These are phyloP conservation scores for Urophycis tenuis DNA, from an alignment of 2,797 vertebrate species.

Conservation along the genomic window DNA sequence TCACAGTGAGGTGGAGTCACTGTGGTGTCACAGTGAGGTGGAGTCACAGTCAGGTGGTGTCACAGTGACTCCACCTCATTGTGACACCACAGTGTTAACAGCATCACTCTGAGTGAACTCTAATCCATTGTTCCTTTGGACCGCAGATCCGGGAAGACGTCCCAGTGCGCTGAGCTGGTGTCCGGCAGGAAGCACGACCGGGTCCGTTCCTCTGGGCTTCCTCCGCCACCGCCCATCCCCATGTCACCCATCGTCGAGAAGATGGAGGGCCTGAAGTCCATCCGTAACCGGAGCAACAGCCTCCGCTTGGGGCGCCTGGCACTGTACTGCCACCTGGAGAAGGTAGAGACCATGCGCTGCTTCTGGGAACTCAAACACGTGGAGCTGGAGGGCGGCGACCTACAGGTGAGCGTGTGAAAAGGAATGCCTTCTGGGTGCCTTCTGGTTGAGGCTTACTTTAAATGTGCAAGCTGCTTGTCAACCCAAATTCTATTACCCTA, in stretches of 20 bases:
- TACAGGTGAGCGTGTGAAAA: conserved; percentile 56
- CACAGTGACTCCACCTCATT: no score
- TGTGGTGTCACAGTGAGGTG: no score
- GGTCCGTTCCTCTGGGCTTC: conserved; percentile 24
- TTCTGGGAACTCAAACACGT: conserved; percentile 78
- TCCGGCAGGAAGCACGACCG: conserved; percentile 57
- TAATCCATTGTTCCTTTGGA: conserved; percentile 14
- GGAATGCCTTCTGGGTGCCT: background rate
- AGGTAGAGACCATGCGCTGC: conserved; percentile 76
- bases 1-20: no score
- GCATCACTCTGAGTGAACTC: no score
- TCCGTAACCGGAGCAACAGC: conserved; percentile 66
- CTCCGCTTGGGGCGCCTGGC: conserved; percentile 66
- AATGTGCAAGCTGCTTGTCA: background rate
- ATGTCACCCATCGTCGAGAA: conserved; percentile 71
- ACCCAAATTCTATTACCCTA: conserved; percentile 1
- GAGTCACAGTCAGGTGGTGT: no score
- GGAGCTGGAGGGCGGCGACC: conserved; percentile 51
- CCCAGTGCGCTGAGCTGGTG: conserved; percentile 41
- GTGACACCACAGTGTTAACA: no score
- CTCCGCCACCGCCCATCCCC: conserved; percentile 60
- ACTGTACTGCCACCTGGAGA: conserved; percentile 78
- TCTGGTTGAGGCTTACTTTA: background rate
- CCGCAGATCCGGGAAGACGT: conserved; percentile 56
- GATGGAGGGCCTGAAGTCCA: conserved; percentile 75